A percentile compares a stretch with the other conserved stretches of the same genome.
These are phyloP conservation scores for Yasuhikotakia modesta DNA, from an alignment of 2,797 vertebrate genomes.

Conservation along the genomic window DNA sequence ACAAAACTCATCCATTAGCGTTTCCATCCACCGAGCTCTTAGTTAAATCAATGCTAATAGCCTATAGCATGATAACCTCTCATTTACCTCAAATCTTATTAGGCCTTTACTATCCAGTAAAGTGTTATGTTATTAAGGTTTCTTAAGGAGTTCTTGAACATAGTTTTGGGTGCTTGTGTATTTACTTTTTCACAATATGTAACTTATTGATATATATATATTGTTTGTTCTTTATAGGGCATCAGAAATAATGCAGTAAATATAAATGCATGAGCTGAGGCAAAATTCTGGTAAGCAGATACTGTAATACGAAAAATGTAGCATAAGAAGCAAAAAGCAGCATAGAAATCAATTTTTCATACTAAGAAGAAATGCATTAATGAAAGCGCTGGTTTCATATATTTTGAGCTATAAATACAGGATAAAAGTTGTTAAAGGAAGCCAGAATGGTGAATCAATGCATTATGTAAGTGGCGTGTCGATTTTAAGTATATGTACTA, in stretches of 20 bases:
- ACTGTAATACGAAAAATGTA: not conserved
- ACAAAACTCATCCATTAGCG: slow-evolving; percentile 11
- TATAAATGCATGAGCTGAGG: not conserved
- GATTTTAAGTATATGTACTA: slow-evolving; percentile 33
- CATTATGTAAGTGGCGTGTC: slow-evolving; percentile 72
- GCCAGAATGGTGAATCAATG: slow-evolving; percentile 65
- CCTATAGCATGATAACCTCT: not conserved
- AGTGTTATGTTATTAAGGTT: not conserved
- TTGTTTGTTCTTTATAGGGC: not conserved
- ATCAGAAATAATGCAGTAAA: not conserved
- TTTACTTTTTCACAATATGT: not conserved
- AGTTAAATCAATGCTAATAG: slow-evolving; percentile 19
- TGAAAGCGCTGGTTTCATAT: slow-evolving; percentile 15
- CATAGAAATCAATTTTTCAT: not conserved
- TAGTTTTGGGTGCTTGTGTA: not conserved
- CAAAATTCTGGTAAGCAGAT: not conserved
- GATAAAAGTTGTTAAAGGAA: slow-evolving; percentile 10
- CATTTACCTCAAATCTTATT: slow-evolving; percentile 14
- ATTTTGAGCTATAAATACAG: slow-evolving; percentile 32
- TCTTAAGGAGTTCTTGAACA: too few species aligned
- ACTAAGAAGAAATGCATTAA: slow-evolving; percentile 13
- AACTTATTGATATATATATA: not conserved
- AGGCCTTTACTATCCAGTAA: not conserved
- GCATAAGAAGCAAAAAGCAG: too few species aligned
- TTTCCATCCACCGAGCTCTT: slow-evolving; percentile 5